phyloP scores from a whole-genome alignment of 1,140 invertebrate genomes.

The Hylyphantes graminicola region DNA sequence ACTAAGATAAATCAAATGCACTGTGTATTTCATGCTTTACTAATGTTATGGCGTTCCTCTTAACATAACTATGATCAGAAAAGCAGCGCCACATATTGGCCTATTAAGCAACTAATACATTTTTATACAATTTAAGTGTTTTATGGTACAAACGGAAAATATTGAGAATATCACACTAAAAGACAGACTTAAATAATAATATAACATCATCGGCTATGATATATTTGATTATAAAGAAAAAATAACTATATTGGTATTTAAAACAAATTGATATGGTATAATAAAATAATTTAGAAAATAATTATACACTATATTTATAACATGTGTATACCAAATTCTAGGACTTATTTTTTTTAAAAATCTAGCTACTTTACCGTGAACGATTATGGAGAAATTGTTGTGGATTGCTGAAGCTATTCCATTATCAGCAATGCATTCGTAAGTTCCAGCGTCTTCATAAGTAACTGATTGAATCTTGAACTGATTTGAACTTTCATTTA shows the following conservation, averaged over 20 bases:
- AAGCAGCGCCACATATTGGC: conserved; percentile 41
- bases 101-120: not conserved
- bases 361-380: conserved; percentile 31
- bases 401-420: conserved; percentile 1
- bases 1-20: no score
- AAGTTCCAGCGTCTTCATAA: conserved; percentile 33
- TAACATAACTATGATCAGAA: not conserved
- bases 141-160: not conserved
- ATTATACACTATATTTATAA: not conserved
- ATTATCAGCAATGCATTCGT: conserved; percentile 47
- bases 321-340: not conserved
- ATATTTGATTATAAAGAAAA: not conserved
- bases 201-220: not conserved
- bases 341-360: not conserved
- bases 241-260: not conserved
- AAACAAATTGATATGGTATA: not conserved
- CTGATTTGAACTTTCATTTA: not conserved
- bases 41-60: no score
- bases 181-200: not conserved
- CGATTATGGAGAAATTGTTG: conserved; percentile 26
- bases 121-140: no score
- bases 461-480: conserved; percentile 7
- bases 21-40: no score
- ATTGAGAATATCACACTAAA: not conserved
- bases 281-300: not conserved